Conservation (phyloP, 2,113 vertebrate genomes). For the Aspiorhynchus laticeps region DNA sequence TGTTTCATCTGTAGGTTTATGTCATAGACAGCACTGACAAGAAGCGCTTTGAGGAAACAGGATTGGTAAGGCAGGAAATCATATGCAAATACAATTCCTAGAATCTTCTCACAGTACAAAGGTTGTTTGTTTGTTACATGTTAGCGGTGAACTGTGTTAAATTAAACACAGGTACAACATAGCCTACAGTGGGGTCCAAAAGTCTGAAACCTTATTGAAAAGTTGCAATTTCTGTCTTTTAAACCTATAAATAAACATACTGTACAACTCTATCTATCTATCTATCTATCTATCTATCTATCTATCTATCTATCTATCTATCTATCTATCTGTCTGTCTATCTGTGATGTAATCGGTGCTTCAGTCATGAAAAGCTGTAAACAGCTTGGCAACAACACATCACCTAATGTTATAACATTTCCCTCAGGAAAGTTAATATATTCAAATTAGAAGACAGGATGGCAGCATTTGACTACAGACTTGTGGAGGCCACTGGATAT, state of each 20-base stretch:
- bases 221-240: neutral
- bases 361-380: no score
- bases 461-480: neutral
- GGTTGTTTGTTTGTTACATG: neutral
- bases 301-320: neutral
- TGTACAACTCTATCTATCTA: no score
- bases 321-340: neutral
- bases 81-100: neutral
- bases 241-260: neutral
- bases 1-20: constrained; percentile 65
- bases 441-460: neutral
- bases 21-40: constrained; percentile 76
- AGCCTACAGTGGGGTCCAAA: no score
- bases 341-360: neutral
- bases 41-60: constrained; percentile 77
- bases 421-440: neutral
- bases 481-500: neutral
- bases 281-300: neutral
- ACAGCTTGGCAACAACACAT: no score
- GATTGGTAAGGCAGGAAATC: constrained; percentile 65
- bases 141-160: neutral
- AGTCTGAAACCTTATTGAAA: neutral
- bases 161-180: neutral
- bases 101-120: neutral
- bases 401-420: no score